phyloP scores from a whole-genome alignment of 2,888 invertebrate species.

The Silvanus unidentatus region DNA sequence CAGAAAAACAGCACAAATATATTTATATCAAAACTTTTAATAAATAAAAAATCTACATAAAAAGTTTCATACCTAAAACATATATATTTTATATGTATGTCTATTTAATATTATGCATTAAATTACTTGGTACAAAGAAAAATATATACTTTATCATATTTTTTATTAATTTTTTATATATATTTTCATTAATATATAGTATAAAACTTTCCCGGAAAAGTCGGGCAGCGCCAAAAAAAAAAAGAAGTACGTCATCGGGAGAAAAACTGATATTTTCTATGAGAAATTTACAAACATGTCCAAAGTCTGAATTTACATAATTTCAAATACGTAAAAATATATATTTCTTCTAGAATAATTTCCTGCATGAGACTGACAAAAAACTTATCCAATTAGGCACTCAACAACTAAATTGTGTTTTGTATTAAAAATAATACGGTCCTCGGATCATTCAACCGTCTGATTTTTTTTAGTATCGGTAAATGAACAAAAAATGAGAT shows the following conservation, averaged over 20 bases:
- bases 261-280: no score
- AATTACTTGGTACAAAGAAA: constrained; percentile 10
- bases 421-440: no score
- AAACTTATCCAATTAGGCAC: constrained; percentile 41
- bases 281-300: no score
- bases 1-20: no score
- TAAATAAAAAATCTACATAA: constrained; percentile 29
- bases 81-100: background rate
- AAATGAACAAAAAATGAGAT: no score
- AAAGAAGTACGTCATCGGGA: constrained; percentile 9
- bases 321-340: background rate
- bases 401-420: constrained; percentile 36
- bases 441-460: no score
- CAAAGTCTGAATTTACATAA: constrained; percentile 1
- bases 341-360: background rate
- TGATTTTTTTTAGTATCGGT: no score
- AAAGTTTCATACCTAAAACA: constrained; percentile 22
- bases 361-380: no score
- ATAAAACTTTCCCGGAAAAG: background rate
- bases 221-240: no score
- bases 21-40: constrained; percentile 26
- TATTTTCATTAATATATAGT: constrained; percentile 7
- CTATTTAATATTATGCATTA: constrained; percentile 3
- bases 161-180: constrained; percentile 1
- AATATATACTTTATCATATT: background rate